Evolutionary conservation across 2,888 invertebrate species (phyloP).

Genomic region (Buathra laborator): DNA sequence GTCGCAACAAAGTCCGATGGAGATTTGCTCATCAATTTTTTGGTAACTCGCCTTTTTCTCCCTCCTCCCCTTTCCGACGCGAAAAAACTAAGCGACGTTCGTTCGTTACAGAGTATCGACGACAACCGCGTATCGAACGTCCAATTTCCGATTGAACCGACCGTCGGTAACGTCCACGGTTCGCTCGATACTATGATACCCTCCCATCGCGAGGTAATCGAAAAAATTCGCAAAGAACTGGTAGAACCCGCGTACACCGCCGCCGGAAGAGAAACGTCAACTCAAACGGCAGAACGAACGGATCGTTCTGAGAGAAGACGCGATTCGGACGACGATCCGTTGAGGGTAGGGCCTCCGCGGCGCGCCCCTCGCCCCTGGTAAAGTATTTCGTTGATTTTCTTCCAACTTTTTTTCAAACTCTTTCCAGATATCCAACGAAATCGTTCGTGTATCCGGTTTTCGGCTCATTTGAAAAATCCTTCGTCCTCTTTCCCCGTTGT

Average conservation of each 20-base stretch:
- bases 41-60: slow-evolving; percentile 85
- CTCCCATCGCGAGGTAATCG: slow-evolving; percentile 87
- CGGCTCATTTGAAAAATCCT: slow-evolving; percentile 62
- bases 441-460: slow-evolving; percentile 65
- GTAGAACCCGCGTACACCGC: slow-evolving; percentile 88
- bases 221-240: slow-evolving; percentile 88
- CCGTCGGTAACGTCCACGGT: slow-evolving; percentile 86
- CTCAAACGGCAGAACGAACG: slow-evolving; percentile 84
- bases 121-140: slow-evolving; percentile 88
- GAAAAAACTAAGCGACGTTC: neutral
- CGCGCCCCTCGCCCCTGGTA: slow-evolving; percentile 72
- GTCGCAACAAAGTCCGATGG: slow-evolving; percentile 88
- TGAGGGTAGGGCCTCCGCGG: slow-evolving; percentile 72
- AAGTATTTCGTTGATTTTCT: slow-evolving; percentile 13
- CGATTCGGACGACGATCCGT: slow-evolving; percentile 69
- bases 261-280: slow-evolving; percentile 83
- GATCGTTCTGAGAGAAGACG: slow-evolving; percentile 35
- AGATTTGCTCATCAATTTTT: slow-evolving; percentile 88
- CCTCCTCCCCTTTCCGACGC: no score
- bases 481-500: neutral
- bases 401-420: neutral
- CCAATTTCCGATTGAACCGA: slow-evolving; percentile 87
- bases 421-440: slow-evolving; percentile 59
- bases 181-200: slow-evolving; percentile 89
- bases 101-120: slow-evolving; percentile 86